Percentiles rank a stretch among this genome's conserved stretches.
These are phyloP conservation scores for Egretta garzetta DNA, from an alignment of 2,113 vertebrate genomes.

Conservation along the genomic window DNA sequence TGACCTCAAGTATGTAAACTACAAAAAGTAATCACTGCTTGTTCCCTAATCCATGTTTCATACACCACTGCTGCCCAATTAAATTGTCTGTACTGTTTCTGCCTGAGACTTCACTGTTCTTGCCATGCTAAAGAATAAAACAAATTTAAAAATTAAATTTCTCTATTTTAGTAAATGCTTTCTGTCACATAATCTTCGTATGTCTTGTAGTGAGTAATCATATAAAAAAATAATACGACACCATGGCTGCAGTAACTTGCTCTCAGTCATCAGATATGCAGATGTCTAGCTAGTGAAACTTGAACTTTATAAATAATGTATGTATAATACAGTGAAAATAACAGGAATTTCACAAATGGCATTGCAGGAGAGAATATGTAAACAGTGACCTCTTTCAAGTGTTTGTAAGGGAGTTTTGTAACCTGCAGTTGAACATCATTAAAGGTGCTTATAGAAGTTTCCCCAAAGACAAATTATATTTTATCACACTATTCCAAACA, in stretches of 20 bases:
- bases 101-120: neutral
- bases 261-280: neutral
- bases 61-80: neutral
- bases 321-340: slow-evolving; percentile 9
- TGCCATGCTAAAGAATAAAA: neutral
- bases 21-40: slow-evolving; percentile 48
- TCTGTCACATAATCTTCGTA: neutral
- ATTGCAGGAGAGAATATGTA: neutral
- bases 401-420: neutral
- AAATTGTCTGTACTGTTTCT: slow-evolving; percentile 21
- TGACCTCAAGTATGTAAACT: slow-evolving; percentile 41
- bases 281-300: neutral
- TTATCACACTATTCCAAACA: neutral
- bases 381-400: neutral
- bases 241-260: neutral
- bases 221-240: neutral
- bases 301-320: neutral
- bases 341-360: neutral
- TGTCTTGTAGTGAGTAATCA: neutral
- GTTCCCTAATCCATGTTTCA: slow-evolving; percentile 46
- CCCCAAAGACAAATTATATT: neutral
- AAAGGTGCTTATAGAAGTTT: neutral
- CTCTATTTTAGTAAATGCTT: neutral
- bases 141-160: neutral
- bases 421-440: neutral